Base-by-base conservation (phyloP, 2,113 vertebrate genomes). In the Melierax canorus region DNA sequence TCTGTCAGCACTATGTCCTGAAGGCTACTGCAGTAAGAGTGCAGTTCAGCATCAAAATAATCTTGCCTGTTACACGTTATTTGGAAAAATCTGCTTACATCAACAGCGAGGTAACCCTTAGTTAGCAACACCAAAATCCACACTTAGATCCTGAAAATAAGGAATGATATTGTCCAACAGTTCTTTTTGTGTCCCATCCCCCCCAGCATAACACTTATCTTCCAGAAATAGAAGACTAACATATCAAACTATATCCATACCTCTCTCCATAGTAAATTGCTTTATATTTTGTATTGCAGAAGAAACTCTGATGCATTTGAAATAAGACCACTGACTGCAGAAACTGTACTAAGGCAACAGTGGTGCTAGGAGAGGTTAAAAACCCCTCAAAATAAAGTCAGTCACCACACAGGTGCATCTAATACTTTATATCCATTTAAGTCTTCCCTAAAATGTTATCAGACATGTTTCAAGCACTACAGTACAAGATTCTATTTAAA, bases 151-250 rank as follows among this genome's bases (percentile, higher is more conserved):
- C 63, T 43, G 30, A 63, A 76, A 62, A 19, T 30, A 76, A 62
- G 22, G n/a, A 80, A 41, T 11, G 9, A 56, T 12, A 39, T 14
- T 22, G 12, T 23, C 59, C n/a, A 64, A 30, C 15, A 27, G 5
- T 26, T 78, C 20, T 58, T 66, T 36, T 19, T 15, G 10, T n/a
- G 21, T 32, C 11, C 41, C 21, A 59, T 59, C 19, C 26, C 10
- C 48, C 6, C 39, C n/a, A 45, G 10, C 34, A n/a, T 3, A 69
- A 26, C 0, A 0, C 16, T 69, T 21, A 2, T 16, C 9, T 77
- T 64, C 32, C 19, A 76, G 7, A 66, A 71, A 41, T 3, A 21
- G 15, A 56, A 26, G 23, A 48, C 20, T 20, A 58, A 15, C 21
- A 48, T 79, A 71, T 41, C 15, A 76, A 78, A 22, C 9, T 19